A percentile compares a stretch with the other conserved stretches of the same genome.
Evolutionary conservation across 2,888 invertebrate species (phyloP).

Genomic region (Drosophila ezoana): DNA sequence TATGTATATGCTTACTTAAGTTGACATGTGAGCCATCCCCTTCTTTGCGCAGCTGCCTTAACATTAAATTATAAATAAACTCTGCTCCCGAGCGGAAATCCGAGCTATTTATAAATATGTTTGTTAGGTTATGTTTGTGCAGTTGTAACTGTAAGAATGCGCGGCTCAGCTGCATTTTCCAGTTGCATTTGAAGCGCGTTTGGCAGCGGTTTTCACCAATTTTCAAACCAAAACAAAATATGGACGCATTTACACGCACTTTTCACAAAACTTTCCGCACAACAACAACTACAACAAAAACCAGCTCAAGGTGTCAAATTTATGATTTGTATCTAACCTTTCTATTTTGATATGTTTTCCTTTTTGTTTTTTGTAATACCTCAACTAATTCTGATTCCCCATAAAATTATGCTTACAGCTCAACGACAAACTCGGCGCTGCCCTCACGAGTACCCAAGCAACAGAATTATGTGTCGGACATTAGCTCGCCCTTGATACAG

Average conservation of each 20-base stretch:
- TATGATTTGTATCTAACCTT: constrained; percentile 10
- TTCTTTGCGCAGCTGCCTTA: constrained; percentile 11
- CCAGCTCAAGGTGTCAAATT: constrained; percentile 40
- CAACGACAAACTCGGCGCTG: constrained; percentile 85
- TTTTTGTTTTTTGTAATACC: no score
- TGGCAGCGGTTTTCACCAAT: constrained; percentile 12
- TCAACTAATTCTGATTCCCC: neutral
- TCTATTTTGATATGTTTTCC: neutral
- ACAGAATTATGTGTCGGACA: constrained; percentile 90
- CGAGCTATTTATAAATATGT: constrained; percentile 31
- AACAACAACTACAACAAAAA: constrained; percentile 47
- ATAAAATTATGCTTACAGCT: constrained; percentile 68
- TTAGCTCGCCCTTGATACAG: constrained; percentile 94
- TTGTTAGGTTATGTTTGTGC: neutral
- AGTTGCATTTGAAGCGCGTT: constrained; percentile 47
- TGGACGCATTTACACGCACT: constrained; percentile 68
- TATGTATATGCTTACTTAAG: neutral
- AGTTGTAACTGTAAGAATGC: constrained; percentile 1
- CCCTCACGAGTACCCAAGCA: constrained; percentile 83
- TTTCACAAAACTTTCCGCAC: constrained; percentile 65
- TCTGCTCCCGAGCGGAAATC: constrained; percentile 39
- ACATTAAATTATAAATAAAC: constrained; percentile 42
- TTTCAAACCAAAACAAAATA: constrained; percentile 7
- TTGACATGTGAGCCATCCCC: constrained; percentile 5
- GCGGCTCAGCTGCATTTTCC: constrained; percentile 26